phyloP scores from a whole-genome alignment of 2,888 invertebrate species.

The Conus canariensis region DNA sequence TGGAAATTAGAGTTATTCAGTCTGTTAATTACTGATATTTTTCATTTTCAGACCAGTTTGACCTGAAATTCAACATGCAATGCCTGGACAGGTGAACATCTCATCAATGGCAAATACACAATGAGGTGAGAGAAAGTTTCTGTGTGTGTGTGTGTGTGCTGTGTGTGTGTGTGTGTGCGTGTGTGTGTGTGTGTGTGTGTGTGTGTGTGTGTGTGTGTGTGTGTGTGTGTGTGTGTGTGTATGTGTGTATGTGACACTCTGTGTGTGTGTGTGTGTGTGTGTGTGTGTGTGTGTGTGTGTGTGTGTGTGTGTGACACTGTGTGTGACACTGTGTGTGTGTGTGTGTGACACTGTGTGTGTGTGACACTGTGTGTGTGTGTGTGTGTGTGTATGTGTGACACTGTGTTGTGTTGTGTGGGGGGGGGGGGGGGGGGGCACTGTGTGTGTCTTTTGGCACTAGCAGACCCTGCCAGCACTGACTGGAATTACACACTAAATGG shows the following conservation, averaged over 20 bases:
- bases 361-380: neutral
- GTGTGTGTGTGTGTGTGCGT: neutral
- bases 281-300: neutral
- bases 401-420: neutral
- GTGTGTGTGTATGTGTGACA: conserved; percentile 2
- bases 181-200: neutral
- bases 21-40: neutral
- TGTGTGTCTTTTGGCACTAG: no score
- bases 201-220: neutral
- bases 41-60: neutral
- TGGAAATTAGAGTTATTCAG: neutral
- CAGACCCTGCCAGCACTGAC: no score
- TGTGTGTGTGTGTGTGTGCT: no score
- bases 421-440: no score
- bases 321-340: neutral
- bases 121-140: no score
- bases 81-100: neutral
- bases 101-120: neutral
- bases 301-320: neutral
- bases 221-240: conserved; percentile 19
- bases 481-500: no score
- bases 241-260: neutral
- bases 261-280: neutral
- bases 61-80: neutral
- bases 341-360: neutral